Evolutionary conservation across 2,888 invertebrate genomes (phyloP), one percentile per base, ranked within the genome.

Genomic region (Agonopterix alstromeriana): DNA sequence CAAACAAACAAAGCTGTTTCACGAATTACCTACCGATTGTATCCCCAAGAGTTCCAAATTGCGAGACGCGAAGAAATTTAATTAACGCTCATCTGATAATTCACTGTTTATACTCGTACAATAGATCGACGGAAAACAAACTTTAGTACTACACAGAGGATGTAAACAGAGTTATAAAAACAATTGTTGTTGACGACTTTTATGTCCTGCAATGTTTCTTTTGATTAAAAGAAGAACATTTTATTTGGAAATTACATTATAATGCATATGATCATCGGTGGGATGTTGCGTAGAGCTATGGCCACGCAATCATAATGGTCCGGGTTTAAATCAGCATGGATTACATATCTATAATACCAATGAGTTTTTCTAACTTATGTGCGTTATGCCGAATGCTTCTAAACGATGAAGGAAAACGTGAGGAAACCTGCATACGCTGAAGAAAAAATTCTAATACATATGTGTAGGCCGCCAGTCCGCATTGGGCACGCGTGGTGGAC

Each of bases 1-100:
- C 61, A 56, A 58, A 64, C 70, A 70, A 76, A 76, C 70, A 73
- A 70, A 70, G 70, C 72, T 64, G 66, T 70, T 72, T 62, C 63
- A 60, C 49, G 68, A 74, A 74, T 75, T 11, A 45, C 44, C 48
- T 73, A 70, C 70, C 67, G 70, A 69, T 70, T 70, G 67, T 55
- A 58, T 60, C 56, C 58, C 57, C 60, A 60, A 61, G 63, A 63
- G 70, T 67, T 70, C 65, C 66, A 76, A 76, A 72, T 75, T 68
- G 73, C 70, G 72, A 76, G 70, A 70, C 69, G 74, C 68, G 70
- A 80, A 80, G 77, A 78, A 80, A 82, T 81, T 80, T 79, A 82
- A 82, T 82, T 81, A 82, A 75, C 70, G 67, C 69, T 81, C 77
- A 78, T 77, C 74, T 76, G 77, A 79, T 83, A 81, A 82, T 81